These are phyloP conservation scores for Crocidura indochinensis DNA, from an alignment of 2,797 vertebrate species.

Conservation along the genomic window DNA sequence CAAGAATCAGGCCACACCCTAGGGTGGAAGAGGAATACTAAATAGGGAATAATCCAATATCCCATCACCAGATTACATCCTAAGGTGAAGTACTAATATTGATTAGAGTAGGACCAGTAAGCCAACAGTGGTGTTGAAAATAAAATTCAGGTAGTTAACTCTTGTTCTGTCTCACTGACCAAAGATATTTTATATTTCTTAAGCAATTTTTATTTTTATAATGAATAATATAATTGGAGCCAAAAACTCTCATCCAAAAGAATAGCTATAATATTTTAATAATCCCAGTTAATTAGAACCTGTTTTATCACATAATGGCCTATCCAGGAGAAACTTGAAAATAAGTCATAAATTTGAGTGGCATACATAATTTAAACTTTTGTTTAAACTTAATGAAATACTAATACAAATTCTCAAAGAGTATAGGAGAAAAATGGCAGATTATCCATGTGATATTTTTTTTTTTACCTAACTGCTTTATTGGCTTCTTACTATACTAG, in stretches of 20 bases:
- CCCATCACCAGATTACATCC: too few species aligned
- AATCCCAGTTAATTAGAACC: background rate
- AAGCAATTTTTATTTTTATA: background rate
- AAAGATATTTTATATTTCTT: background rate
- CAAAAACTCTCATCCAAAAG: background rate
- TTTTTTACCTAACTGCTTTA: conserved; percentile 52
- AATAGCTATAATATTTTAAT: background rate
- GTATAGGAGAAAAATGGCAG: background rate
- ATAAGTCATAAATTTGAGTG: background rate
- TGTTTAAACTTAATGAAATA: conserved; percentile 54
- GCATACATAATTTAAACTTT: background rate
- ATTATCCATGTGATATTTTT: conserved; percentile 44
- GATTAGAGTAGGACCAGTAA: too few species aligned
- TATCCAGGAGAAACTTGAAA: conserved; percentile 7
- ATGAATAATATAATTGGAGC: background rate
- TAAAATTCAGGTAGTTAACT: too few species aligned
- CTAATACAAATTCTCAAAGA: background rate
- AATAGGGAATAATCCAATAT: too few species aligned
- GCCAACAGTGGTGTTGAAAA: too few species aligned
- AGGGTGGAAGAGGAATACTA: too few species aligned
- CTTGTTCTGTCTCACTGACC: too few species aligned
- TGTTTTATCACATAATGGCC: conserved; percentile 13
- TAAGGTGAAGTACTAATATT: too few species aligned
- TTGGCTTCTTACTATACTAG: conserved; percentile 31
- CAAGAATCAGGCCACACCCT: too few species aligned